Conservation (phyloP, 2,797 vertebrate genomes). For the Muraenolepis orangiensis region DNA sequence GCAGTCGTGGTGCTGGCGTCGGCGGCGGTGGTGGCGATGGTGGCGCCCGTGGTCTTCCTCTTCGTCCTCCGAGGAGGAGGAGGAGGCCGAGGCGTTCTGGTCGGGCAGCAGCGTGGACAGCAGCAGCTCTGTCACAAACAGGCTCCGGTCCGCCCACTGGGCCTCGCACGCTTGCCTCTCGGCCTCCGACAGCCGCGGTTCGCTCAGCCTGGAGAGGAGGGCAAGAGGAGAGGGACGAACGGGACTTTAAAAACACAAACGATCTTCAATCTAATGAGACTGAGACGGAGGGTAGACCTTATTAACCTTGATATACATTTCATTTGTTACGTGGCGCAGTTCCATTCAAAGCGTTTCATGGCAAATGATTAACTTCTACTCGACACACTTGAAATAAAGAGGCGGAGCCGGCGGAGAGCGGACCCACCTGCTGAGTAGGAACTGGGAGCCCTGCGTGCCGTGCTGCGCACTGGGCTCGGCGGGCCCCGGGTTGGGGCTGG, state of each 20-base stretch:
- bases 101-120: slow-evolving; percentile 95
- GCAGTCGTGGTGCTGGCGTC: slow-evolving; percentile 17
- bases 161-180: slow-evolving; percentile 93
- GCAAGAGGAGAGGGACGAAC: neutral
- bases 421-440: slow-evolving; percentile 85
- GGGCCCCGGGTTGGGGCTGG: slow-evolving; percentile 83
- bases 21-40: neutral
- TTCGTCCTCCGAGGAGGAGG: slow-evolving; percentile 89
- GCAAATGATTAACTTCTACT: neutral
- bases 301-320: no score
- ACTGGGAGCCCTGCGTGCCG: slow-evolving; percentile 86
- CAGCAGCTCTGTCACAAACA: slow-evolving; percentile 97
- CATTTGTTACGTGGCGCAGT: neutral
- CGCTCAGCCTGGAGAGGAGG: slow-evolving; percentile 82
- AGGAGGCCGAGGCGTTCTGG: slow-evolving; percentile 72
- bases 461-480: slow-evolving; percentile 83
- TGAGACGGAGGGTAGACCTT: no score
- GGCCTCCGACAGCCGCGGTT: slow-evolving; percentile 91
- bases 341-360: neutral
- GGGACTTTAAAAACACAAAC: no score
- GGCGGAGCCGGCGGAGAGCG: no score
- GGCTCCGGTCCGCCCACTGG: slow-evolving; percentile 90
- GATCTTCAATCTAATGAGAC: no score
- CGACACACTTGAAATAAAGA: no score
- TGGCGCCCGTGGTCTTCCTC: neutral